Evolutionary conservation across 1,140 invertebrate species (phyloP), one percentile per base, ranked within the genome.

Genomic region (Ectropis grisescens): DNA sequence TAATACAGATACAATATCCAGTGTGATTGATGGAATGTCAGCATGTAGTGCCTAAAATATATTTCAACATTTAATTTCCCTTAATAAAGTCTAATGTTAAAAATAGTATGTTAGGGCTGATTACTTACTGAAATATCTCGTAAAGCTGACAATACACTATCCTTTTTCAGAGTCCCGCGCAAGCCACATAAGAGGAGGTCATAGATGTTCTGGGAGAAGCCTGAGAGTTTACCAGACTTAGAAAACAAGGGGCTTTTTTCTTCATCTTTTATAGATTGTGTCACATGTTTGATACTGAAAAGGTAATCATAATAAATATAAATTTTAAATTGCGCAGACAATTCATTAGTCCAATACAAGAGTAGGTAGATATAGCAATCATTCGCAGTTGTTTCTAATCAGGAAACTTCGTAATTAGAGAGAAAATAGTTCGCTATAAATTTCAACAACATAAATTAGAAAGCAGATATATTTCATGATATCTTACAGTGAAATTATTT

Each of bases 1-100:
- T 33, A 92, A 83, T 29, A 93, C 84, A 58, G 89, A 91, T 31
- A 93, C 86, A 31, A 93, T 86, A 72, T 95, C 93, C 37, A 93
- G 82, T 38, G 94, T 85, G 22, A 92, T 84, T 10, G 91, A 90
- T 29, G 90, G 87, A 61, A 93, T 86, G 55, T 92, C 91, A 28
- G 85, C 82, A 81, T 94, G 91, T 15, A 92, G 76, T 42, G 82
- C 83, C 89, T 91, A 68, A 32, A 29, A 29, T 13, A 26, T 11
- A 39, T 11, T 15, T 3, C 11, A 12, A 10, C 28, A 15, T n/a
- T 0, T 12, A 23, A 3, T 9, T 11, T 25, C 11, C 37, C 40
- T 7, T n/a, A 29, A 7, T 19, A 22, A 35, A 39, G 37, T 12
- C n/a, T 29, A 26, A 30, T 32, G 26, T 10, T 8, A 37, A 29